Evolutionary conservation across 2,888 invertebrate genomes (phyloP).

Genomic region (Meta bourneti): DNA sequence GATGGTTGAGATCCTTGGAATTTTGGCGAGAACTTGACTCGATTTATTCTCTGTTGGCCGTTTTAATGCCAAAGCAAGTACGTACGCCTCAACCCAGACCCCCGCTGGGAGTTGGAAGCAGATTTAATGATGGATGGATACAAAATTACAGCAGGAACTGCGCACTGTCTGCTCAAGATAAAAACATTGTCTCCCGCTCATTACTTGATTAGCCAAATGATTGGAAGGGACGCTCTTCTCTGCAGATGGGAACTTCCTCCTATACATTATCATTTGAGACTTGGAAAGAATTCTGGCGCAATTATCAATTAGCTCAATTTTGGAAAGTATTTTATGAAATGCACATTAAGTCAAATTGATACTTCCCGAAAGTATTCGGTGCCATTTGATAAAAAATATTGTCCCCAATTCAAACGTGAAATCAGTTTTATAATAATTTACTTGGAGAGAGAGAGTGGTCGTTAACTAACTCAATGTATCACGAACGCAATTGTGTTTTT

Average conservation of each 20-base stretch:
- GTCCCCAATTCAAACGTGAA: too few relatives aligned
- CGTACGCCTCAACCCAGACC: conserved; percentile 7
- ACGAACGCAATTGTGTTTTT: too few relatives aligned
- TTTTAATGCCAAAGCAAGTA: conserved; percentile 73
- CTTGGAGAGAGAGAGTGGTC: too few relatives aligned
- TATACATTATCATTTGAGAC: conserved; percentile 37
- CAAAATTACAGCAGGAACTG: conserved; percentile 39
- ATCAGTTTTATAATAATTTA: too few relatives aligned
- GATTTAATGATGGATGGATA: conserved; percentile 65
- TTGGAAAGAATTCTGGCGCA: conserved; percentile 15
- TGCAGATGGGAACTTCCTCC: not conserved
- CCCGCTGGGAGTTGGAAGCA: conserved; percentile 25
- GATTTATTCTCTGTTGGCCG: conserved; percentile 69
- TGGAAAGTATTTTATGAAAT: not conserved
- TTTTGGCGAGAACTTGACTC: conserved; percentile 67
- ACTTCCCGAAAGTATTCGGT: not conserved
- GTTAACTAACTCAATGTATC: too few relatives aligned
- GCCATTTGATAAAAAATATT: too few relatives aligned
- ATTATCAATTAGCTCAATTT: conserved; percentile 24
- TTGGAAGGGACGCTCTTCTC: conserved; percentile 6
- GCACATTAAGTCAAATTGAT: not conserved
- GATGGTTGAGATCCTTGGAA: conserved; percentile 46
- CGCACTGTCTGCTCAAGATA: conserved; percentile 43
- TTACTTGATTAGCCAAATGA: conserved; percentile 38
- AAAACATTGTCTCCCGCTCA: conserved; percentile 66